Percentiles rank a stretch among this genome's conserved stretches.
Conservation (phyloP, 2,113 vertebrate species). For the Toxotes chatareus region DNA sequence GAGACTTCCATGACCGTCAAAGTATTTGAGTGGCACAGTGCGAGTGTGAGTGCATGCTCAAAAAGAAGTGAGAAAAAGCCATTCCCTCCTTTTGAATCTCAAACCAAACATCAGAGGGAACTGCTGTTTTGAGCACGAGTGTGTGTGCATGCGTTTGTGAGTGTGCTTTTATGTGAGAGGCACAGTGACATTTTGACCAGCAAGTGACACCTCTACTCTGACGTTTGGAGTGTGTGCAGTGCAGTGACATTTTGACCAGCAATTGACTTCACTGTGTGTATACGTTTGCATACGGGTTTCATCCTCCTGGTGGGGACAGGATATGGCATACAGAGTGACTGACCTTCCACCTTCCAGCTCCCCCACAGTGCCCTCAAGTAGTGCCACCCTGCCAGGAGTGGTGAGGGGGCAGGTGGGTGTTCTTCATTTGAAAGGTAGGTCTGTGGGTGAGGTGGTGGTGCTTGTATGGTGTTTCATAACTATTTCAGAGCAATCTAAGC, state of each 20-base stretch:
- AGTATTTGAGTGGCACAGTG: too few species aligned
- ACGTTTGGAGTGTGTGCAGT: neutral
- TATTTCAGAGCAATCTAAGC: conserved; percentile 29
- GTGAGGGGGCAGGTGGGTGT: conserved; percentile 36
- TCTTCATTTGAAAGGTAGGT: conserved; percentile 41
- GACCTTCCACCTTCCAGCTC: conserved; percentile 68
- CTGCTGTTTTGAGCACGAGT: neutral
- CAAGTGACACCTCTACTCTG: conserved; percentile 10
- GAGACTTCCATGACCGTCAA: neutral
- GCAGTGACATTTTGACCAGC: conserved; percentile 67
- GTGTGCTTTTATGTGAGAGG: conserved; percentile 32
- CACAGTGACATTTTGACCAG: conserved; percentile 60
- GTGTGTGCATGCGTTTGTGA: neutral
- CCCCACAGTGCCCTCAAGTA: conserved; percentile 56
- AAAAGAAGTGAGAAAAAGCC: conserved; percentile 11
- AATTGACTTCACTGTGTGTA: conserved; percentile 32
- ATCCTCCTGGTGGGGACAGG: conserved; percentile 51
- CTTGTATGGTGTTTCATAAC: too few species aligned
- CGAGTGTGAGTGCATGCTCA: neutral
- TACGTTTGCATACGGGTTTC: conserved; percentile 42
- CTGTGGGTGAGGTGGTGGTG: neutral
- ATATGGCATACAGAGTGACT: conserved; percentile 52
- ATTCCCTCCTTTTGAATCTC: conserved; percentile 27
- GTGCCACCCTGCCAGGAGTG: conserved; percentile 31
- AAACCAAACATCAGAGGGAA: conserved; percentile 29